These are phyloP conservation scores for Platycheirus rosarum DNA, from an alignment of 2,888 invertebrate species.

Conservation along the genomic window DNA sequence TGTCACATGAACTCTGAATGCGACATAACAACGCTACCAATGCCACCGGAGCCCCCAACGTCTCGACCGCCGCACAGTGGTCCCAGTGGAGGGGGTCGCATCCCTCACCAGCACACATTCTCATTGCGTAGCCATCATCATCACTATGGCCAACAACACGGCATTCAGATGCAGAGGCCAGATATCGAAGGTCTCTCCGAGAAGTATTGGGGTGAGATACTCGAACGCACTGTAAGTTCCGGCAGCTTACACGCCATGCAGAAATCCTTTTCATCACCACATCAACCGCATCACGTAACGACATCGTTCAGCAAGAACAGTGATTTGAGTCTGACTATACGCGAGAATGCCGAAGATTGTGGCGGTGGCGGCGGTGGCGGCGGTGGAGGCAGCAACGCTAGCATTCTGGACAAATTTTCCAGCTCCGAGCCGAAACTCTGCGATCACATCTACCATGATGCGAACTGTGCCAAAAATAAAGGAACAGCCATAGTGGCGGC, in stretches of 20 bases:
- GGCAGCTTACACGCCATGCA: conserved; percentile 89
- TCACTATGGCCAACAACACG: conserved; percentile 59
- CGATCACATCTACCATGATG: conserved; percentile 82
- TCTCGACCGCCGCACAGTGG: conserved; percentile 79
- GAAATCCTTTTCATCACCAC: conserved; percentile 79
- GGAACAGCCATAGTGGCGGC: conserved; percentile 71
- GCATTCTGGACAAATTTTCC: conserved; percentile 80
- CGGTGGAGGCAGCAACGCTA: conserved; percentile 58
- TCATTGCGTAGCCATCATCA: conserved; percentile 61
- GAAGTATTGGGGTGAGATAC: conserved; percentile 90
- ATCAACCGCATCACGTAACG: conserved; percentile 77
- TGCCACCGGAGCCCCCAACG: conserved; percentile 82
- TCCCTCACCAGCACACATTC: conserved; percentile 74
- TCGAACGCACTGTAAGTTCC: conserved; percentile 90
- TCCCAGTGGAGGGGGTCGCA: conserved; percentile 78
- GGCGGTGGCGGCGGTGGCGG: conserved; percentile 63
- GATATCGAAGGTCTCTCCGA: conserved; percentile 88
- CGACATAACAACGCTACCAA: conserved; percentile 81
- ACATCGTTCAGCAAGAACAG: conserved; percentile 81
- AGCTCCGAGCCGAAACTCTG: conserved; percentile 82
- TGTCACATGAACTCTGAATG: conserved; percentile 81
- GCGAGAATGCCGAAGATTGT: conserved; percentile 61
- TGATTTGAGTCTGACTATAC: conserved; percentile 79
- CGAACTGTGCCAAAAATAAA: conserved; percentile 82
- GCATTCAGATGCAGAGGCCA: conserved; percentile 80